Evolutionary conservation across 1,140 invertebrate species (phyloP).

Genomic region (Neodiprion lecontei): DNA sequence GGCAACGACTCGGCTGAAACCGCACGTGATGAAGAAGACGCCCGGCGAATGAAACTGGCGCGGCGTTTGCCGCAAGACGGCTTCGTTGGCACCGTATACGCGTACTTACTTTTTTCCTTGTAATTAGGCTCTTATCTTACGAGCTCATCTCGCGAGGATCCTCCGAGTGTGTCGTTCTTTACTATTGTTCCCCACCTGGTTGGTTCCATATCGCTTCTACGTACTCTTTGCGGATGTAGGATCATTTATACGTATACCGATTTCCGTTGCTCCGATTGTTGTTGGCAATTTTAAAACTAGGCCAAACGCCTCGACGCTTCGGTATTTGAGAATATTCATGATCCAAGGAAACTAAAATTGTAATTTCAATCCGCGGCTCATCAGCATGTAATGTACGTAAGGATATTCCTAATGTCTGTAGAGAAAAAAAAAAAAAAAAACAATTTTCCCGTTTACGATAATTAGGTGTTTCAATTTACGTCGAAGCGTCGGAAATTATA

Average conservation of each 20-base stretch:
- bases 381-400: too few species aligned
- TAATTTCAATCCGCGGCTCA: too few species aligned
- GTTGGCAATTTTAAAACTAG: not conserved
- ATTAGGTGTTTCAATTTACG: too few species aligned
- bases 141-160: not conserved
- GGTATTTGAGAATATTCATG: not conserved
- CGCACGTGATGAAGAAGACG: not conserved
- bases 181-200: not conserved
- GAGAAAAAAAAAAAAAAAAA: too few species aligned
- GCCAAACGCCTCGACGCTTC: not conserved
- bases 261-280: not conserved
- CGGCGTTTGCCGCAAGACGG: too few species aligned
- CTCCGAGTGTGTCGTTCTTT: not conserved
- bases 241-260: not conserved
- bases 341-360: not conserved
- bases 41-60: too few species aligned
- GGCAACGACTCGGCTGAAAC: not conserved
- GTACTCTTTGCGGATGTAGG: not conserved
- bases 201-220: too few species aligned
- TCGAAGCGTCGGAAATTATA: too few species aligned
- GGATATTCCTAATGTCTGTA: too few species aligned
- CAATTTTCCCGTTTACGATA: too few species aligned
- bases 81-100: not conserved
- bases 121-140: not conserved
- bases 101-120: not conserved